A percentile compares a stretch with the other conserved stretches of the same genome.
phyloP scores from a whole-genome alignment of 2,888 invertebrate species.

The Orthonevra nobilis region DNA sequence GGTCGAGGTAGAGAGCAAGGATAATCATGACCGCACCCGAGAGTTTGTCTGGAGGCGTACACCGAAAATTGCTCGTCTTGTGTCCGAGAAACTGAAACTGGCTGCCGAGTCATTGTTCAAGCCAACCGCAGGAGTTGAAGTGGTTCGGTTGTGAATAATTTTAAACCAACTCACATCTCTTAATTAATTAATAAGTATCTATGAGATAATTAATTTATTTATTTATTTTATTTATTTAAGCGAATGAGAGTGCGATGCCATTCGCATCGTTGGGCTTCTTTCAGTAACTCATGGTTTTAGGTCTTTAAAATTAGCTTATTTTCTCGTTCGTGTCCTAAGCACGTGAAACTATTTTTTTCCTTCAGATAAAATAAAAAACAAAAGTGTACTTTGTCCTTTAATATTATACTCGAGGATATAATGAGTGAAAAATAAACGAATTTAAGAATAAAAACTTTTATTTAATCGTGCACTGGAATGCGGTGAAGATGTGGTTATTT shows the following conservation, averaged over 20 bases:
- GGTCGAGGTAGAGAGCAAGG: constrained; percentile 91
- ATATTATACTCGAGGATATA: constrained; percentile 12
- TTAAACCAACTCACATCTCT: neutral
- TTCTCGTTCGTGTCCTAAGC: neutral
- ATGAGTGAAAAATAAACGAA: constrained; percentile 40
- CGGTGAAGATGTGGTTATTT: too few relatives aligned
- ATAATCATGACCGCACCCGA: constrained; percentile 90
- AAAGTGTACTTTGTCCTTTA: too few relatives aligned
- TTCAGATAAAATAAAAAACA: too few relatives aligned
- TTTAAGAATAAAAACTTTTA: constrained; percentile 25
- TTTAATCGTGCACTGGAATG: too few relatives aligned
- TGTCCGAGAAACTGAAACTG: constrained; percentile 87
- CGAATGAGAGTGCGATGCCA: neutral
- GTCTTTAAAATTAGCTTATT: constrained; percentile 25
- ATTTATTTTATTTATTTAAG: constrained; percentile 47
- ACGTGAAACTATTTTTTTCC: too few relatives aligned
- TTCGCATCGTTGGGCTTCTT: neutral
- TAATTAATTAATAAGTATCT: constrained; percentile 37
- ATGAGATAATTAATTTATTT: constrained; percentile 62
- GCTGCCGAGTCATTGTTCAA: constrained; percentile 79
- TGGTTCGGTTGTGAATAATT: constrained; percentile 75
- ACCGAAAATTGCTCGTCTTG: constrained; percentile 90
- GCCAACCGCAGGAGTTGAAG: constrained; percentile 77
- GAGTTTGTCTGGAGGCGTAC: constrained; percentile 92
- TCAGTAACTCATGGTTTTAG: constrained; percentile 20